A percentile compares a stretch with the other conserved stretches of the same genome.
phyloP scores from a whole-genome alignment of 2,888 invertebrate genomes.

The Tinea semifulvella region DNA sequence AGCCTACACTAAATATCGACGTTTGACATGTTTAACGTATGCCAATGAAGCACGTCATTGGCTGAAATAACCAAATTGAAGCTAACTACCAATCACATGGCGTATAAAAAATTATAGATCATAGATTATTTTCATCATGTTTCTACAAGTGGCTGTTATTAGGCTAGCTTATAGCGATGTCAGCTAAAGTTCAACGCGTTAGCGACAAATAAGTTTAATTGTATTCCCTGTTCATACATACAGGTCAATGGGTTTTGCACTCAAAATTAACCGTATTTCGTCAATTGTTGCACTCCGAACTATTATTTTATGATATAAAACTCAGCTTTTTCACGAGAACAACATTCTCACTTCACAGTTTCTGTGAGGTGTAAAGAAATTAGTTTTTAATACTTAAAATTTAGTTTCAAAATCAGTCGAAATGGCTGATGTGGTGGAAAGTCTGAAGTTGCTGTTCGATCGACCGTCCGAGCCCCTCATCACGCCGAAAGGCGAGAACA shows the following conservation, averaged over 20 bases:
- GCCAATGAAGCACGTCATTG: too few relatives aligned
- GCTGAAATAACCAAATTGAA: too few relatives aligned
- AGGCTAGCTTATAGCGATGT: too few relatives aligned
- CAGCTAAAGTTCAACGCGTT: too few relatives aligned
- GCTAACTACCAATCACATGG: too few relatives aligned
- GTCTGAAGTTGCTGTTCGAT: constrained; percentile 60
- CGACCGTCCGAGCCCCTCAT: constrained; percentile 70
- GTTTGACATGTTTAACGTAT: too few relatives aligned
- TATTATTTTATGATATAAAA: constrained; percentile 21
- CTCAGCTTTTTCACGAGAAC: constrained; percentile 4
- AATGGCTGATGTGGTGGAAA: constrained; percentile 34
- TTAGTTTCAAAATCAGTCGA: constrained; percentile 16
- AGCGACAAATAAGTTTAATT: not conserved
- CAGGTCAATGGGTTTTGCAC: constrained; percentile 9
- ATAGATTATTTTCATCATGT: too few relatives aligned
- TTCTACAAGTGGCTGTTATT: too few relatives aligned
- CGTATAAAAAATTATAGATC: too few relatives aligned
- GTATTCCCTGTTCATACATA: not conserved
- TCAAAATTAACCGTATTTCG: not conserved
- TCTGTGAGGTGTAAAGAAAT: constrained; percentile 40
- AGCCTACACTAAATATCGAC: too few relatives aligned
- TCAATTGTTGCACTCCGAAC: not conserved
- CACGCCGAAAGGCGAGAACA: constrained; percentile 68
- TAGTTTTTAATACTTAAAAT: constrained; percentile 5
- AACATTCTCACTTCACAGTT: constrained; percentile 42